Base-by-base conservation (phyloP, 2,113 vertebrate genomes). In the Gambusia holbrooki region DNA sequence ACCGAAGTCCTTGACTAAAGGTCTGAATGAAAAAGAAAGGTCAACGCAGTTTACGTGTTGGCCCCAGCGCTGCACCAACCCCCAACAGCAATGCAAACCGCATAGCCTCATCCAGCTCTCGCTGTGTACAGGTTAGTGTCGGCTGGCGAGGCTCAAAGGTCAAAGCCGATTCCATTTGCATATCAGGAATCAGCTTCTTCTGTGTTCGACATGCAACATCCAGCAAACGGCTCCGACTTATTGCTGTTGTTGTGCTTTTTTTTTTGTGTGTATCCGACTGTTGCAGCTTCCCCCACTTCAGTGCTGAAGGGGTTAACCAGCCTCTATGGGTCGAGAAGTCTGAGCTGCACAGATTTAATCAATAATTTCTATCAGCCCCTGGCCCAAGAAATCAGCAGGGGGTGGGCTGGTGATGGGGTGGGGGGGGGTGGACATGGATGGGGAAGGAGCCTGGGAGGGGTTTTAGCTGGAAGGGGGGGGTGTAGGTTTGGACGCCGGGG, bases 301-400 rank as follows among this genome's bases (percentile, higher is more conserved):
- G 92, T 65, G 76, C 79, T 81, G 88, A 92, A 93, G 89, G 95
- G 93, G 95, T 96, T 96, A 96, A 95, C 90, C 84, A 89, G 93
- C 93, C 93, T 95, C 93, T 91, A 90, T 93, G 93, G 94, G 94
- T 92, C 92, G 92, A 92, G 92, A 90, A 94, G 93, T 94, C 93
- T 92, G 93, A 93, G 90, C 92, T 92, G 94, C 94, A 94, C 93
- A 95, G 94, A 95, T 95, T 94, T 95, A 95, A 96, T 96, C 95
- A 95, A 96, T 96, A 96, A 96, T 96, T 95, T 96, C 95, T 96
- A 96, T 96, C 95, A 95, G 95, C 94, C 94, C 92, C 90, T 95
- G 93, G 94, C 92, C 95, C 94, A 92, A 94, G 94, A 93, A 93
- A 95, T 95, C 94, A 94, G 90, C 92, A 91, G 92, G 93, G 92